Base-by-base conservation (phyloP, 2,888 invertebrate genomes). In the Stenolophus ochropezus region DNA sequence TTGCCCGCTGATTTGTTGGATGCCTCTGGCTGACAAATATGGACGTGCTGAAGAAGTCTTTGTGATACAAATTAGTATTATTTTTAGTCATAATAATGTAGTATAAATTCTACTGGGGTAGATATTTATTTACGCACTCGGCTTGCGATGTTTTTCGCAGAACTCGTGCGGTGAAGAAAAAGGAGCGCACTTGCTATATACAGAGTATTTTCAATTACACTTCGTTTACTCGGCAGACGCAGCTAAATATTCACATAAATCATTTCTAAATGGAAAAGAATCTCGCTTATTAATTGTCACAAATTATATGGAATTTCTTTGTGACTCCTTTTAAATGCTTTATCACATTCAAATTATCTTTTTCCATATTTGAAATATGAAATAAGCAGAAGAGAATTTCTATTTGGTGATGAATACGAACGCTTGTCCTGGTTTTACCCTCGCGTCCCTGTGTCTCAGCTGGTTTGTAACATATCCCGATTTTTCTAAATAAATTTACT, bases 41-140 rank as follows among this genome's bases (percentile, higher is more conserved):
- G 80, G 80, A 14, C 33, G 73, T 73, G 71, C 80, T 27, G 58
- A 71, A 80, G 53, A 80, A 80, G 42, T 80, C 73, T 80, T 80
- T 80, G 73, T 80, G 73, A 80, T 80, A 80, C 80, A 80, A 80
- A 80, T 80, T 80, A 80, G 80, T 80, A 80, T 80, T 80, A 80
- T 80, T 80, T 80, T 80, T 80, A 73, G 73, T 80, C 23, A 73
- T 80, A 80, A 80, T 80, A 80, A 80, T 58, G 80, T 56, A 80
- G 71, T 80, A 80, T 80, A 71, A 69, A 80, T 80, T 80, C 80
- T 80, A 42, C 80, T 25, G 56, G 53, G 56, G 71, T 71, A 80
- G 21, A 71, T 53, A 80, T 80, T 71, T 80, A 80, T 80, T 80
- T 80, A 71, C 71, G 56, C 80, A 21, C 27, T 49, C 20, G 42